phyloP scores from a whole-genome alignment of 2,113 vertebrate species.

The Mus spicilegus region DNA sequence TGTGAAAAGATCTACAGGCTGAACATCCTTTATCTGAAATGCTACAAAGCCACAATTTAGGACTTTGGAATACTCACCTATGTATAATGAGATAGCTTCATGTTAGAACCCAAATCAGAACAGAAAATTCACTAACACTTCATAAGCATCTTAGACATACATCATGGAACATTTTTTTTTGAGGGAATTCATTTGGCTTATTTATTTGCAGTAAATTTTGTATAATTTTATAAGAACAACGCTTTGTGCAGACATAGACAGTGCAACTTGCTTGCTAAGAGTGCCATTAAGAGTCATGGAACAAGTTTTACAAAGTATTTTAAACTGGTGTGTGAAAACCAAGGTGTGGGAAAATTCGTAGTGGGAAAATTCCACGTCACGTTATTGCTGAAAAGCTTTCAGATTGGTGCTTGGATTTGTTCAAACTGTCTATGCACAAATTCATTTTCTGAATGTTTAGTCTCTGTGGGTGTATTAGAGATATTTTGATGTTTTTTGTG shows the following conservation, averaged over 20 bases:
- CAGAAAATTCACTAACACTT: neutral
- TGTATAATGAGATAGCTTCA: neutral
- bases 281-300: neutral
- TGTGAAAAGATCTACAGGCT: neutral
- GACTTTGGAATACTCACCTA: neutral
- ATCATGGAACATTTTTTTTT: neutral
- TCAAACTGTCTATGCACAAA: neutral
- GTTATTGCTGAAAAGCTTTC: neutral
- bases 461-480: conserved; percentile 32
- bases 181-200: neutral
- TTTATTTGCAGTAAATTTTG: neutral
- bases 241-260: neutral
- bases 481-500: neutral
- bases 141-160: neutral
- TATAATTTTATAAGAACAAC: neutral
- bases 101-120: neutral
- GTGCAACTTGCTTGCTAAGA: neutral
- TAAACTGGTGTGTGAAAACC: neutral
- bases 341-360: neutral
- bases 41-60: neutral
- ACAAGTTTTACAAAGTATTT: neutral
- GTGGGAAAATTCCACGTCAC: neutral
- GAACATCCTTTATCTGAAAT: neutral
- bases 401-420: neutral
- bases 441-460: conserved; percentile 33